Evolutionary conservation across 2,113 vertebrate species (phyloP), one percentile per base, ranked within the genome.

Genomic region (Caranx ignobilis): DNA sequence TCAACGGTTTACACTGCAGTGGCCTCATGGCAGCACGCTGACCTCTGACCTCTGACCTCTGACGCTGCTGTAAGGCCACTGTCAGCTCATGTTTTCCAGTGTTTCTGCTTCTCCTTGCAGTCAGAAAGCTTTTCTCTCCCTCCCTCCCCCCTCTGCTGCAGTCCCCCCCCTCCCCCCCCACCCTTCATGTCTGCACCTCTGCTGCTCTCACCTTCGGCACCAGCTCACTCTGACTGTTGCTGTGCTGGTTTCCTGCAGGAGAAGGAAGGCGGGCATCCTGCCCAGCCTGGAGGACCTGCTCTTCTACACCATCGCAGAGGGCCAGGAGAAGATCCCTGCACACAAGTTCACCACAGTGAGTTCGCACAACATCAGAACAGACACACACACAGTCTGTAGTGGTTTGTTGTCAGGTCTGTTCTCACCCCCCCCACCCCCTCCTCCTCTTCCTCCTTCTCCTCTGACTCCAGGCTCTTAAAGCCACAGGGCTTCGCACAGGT

Each of bases 271-370:
- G 71, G 97, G 98, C 84, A 96, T 99, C 72, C 93, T 99, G 83
- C 98, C 98, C 87, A 99, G 97, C 71, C 95, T 99, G 94, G 98
- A 99, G 92, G 98, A 99, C 93, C 95, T 99, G 39, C 96, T 99
- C 71, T 99, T 99, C 92, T 99, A 99, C 93, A 99, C 98, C 79
- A 99, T 99, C 85, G 98, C 98, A 43, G 98, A 98, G 94, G 98
- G 98, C 77, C 97, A 99, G 92, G 98, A 99, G 85, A 99, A 97
- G 93, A 99, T 99, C 94, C 98, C 98, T 1, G 97, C 97, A 16
- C 97, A 98, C 93, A 98, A 98, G 71, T 99, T 99, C 91, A 98
- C 97, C 91, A 98, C 97, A 81, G 97, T 99, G 96, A 97, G 96
- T 95, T 34, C 3, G 9, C 48, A 52, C 16, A 52, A 50, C 19